A percentile compares a stretch with the other conserved stretches of the same genome.
Conservation (phyloP, 2,888 invertebrate genomes). For the Drosophila mayaguana region DNA sequence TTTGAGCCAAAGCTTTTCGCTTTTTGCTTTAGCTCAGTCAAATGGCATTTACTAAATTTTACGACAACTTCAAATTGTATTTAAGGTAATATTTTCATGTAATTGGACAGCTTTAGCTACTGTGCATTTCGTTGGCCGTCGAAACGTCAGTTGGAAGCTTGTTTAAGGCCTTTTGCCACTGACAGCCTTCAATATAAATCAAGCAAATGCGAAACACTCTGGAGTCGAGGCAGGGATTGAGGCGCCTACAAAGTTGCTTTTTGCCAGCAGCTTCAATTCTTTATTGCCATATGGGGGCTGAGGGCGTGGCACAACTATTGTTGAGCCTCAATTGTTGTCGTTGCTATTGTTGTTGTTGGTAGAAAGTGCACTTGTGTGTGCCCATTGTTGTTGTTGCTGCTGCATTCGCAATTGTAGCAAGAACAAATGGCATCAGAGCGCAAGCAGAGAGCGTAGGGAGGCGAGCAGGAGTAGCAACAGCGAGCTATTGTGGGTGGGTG, state of each 20-base stretch:
- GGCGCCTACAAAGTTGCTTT: slow-evolving; percentile 46
- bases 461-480: not conserved
- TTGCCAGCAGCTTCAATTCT: slow-evolving; percentile 37
- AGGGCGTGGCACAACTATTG: slow-evolving; percentile 13
- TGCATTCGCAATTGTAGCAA: slow-evolving; percentile 8
- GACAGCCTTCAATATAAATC: slow-evolving; percentile 43
- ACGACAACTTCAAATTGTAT: not conserved
- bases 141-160: slow-evolving; percentile 9
- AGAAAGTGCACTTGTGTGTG: slow-evolving; percentile 43
- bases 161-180: slow-evolving; percentile 19
- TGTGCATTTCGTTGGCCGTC: slow-evolving; percentile 11
- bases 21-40: not conserved
- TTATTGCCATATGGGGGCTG: slow-evolving; percentile 19
- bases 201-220: slow-evolving; percentile 9
- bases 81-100: slow-evolving; percentile 11
- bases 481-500: not conserved
- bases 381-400: slow-evolving; percentile 11
- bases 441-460: too few relatives aligned
- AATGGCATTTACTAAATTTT: not conserved
- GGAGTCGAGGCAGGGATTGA: not conserved
- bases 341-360: slow-evolving; percentile 10
- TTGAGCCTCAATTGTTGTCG: slow-evolving; percentile 10
- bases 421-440: slow-evolving; percentile 7
- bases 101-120: slow-evolving; percentile 34
- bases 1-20: not conserved